Conservation (phyloP, 2,888 invertebrate genomes). For the Hypomecis atomaria region DNA sequence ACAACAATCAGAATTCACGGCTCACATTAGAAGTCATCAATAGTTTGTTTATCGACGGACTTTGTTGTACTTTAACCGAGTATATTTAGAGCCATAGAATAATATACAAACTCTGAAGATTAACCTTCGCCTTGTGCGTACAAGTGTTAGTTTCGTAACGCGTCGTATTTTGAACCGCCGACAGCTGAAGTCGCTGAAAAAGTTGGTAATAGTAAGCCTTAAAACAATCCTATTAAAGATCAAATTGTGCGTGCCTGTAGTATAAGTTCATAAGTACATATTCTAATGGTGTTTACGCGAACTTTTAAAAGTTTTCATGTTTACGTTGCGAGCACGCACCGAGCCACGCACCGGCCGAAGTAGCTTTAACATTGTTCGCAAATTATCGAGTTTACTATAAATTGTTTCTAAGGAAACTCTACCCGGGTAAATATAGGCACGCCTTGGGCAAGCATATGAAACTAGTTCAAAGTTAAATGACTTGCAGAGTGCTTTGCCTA, state of each 20-base stretch:
- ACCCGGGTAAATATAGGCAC: conserved; percentile 25
- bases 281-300: conserved; percentile 61
- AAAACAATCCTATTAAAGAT: conserved; percentile 25
- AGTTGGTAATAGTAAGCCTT: conserved; percentile 29
- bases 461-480: conserved; percentile 30
- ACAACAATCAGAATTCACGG: conserved; percentile 1
- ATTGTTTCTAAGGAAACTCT: conserved; percentile 29
- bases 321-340: conserved; percentile 71
- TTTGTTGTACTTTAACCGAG: conserved; percentile 38
- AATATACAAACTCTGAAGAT: conserved; percentile 47
- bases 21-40: conserved; percentile 6
- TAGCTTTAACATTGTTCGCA: conserved; percentile 37
- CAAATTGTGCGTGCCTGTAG: conserved; percentile 10
- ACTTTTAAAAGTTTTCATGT: conserved; percentile 66
- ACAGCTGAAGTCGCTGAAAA: conserved; percentile 25
- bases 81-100: conserved; percentile 44
- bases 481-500: conserved; percentile 7
- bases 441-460: background rate
- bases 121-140: conserved; percentile 60
- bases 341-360: conserved; percentile 56
- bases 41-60: conserved; percentile 40
- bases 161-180: conserved; percentile 41
- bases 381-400: conserved; percentile 35
- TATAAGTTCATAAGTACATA: conserved; percentile 18
- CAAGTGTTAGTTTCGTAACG: conserved; percentile 46